A percentile compares a stretch with the other conserved stretches of the same genome.
Conservation (phyloP, 1,140 invertebrate genomes). For the Aphidius gifuensis region DNA sequence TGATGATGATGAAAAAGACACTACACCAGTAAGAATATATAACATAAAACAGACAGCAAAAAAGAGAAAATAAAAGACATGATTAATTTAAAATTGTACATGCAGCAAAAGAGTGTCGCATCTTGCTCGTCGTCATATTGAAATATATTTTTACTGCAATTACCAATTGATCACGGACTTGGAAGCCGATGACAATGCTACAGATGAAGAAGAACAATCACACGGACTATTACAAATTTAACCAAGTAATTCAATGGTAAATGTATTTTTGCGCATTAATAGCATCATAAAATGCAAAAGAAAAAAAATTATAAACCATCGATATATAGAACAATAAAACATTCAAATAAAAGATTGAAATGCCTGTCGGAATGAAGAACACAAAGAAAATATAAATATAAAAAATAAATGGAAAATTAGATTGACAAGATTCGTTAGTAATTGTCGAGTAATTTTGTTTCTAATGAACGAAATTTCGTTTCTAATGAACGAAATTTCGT, state of each 20-base stretch:
- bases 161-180: conserved; percentile 42
- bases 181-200: conserved; percentile 26
- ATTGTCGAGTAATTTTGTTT: too few relatives aligned
- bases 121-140: conserved; percentile 27
- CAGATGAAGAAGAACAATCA: conserved; percentile 28
- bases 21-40: not conserved
- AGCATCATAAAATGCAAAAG: too few relatives aligned
- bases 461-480: not conserved
- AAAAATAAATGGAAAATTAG: conserved; percentile 20
- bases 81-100: not conserved
- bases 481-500: not conserved
- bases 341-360: too few relatives aligned
- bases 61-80: not conserved
- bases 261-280: not conserved
- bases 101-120: conserved; percentile 26
- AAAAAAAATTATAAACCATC: too few relatives aligned
- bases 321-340: too few relatives aligned
- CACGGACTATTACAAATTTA: conserved; percentile 38
- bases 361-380: not conserved
- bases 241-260: conserved; percentile 32
- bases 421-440: conserved; percentile 2
- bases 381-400: conserved; percentile 3
- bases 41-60: not conserved
- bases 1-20: not conserved
- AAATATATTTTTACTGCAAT: conserved; percentile 31